phyloP scores from a whole-genome alignment of 2,888 invertebrate genomes.

The Drosophila trichaetosa region DNA sequence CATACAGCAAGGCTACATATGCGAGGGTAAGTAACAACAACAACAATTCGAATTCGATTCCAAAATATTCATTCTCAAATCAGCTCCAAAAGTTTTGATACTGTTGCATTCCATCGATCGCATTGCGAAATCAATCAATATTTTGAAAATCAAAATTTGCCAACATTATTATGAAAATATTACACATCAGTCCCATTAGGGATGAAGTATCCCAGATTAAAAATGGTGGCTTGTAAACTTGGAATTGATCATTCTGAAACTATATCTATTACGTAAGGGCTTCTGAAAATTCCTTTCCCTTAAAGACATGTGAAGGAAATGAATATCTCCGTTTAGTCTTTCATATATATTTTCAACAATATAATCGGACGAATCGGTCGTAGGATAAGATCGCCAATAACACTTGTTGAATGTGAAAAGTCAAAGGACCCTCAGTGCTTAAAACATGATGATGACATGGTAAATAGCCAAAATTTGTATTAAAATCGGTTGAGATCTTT shows the following conservation, averaged over 20 bases:
- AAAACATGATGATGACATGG: not conserved
- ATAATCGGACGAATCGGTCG: not conserved
- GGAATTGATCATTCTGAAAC: too few species aligned
- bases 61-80: not conserved
- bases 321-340: not conserved
- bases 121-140: too few species aligned
- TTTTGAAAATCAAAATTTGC: too few species aligned
- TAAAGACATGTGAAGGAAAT: not conserved
- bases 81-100: not conserved
- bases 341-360: not conserved
- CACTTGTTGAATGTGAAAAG: not conserved
- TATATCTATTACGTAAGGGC: too few species aligned
- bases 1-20: constrained; percentile 99
- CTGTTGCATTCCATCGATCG: too few species aligned
- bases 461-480: not conserved
- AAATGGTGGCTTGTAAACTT: too few species aligned
- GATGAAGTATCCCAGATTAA: too few species aligned
- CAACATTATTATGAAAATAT: too few species aligned
- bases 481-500: not conserved
- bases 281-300: not conserved
- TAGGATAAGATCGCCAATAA: not conserved
- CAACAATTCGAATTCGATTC: not conserved
- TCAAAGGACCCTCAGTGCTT: not conserved
- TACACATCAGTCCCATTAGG: too few species aligned
- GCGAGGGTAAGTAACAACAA: constrained; percentile 92